Evolutionary conservation across 2,797 vertebrate genomes (phyloP).

Genomic region (Erpetoichthys calabaricus): DNA sequence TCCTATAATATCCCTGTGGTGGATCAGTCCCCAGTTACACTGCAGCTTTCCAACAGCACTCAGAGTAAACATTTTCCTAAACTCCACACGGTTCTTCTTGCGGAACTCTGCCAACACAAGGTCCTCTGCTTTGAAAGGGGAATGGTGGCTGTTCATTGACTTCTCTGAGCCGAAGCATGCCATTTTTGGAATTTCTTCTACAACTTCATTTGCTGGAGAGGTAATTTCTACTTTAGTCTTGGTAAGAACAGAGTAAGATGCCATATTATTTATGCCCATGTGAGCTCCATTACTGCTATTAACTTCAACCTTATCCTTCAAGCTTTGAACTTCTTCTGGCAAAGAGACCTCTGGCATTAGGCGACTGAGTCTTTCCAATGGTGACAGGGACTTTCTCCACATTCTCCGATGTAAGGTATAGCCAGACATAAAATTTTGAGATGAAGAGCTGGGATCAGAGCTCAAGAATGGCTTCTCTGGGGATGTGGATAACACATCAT

Average conservation of each 20-base stretch:
- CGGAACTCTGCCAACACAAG: conserved; percentile 50
- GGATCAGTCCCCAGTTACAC: conserved; percentile 45
- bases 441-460: no score
- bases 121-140: conserved; percentile 49
- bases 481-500: no score
- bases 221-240: not conserved
- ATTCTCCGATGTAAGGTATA: not conserved
- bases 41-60: conserved; percentile 26
- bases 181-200: no score
- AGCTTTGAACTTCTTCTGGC: conserved; percentile 43
- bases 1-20: conserved; percentile 48
- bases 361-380: conserved; percentile 54
- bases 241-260: no score
- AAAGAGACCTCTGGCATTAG: conserved; percentile 44
- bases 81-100: conserved; percentile 30
- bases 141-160: no score
- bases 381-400: conserved; percentile 43
- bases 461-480: no score
- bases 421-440: no score
- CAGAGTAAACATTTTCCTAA: conserved; percentile 58
- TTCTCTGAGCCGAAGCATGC: no score
- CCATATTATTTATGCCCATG: no score
- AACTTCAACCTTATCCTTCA: conserved; percentile 21
- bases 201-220: no score
- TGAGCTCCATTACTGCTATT: no score